Evolutionary conservation across 1,140 invertebrate genomes (phyloP), one percentile per base, ranked within the genome.

Genomic region (Cardiocondyla obscurior): DNA sequence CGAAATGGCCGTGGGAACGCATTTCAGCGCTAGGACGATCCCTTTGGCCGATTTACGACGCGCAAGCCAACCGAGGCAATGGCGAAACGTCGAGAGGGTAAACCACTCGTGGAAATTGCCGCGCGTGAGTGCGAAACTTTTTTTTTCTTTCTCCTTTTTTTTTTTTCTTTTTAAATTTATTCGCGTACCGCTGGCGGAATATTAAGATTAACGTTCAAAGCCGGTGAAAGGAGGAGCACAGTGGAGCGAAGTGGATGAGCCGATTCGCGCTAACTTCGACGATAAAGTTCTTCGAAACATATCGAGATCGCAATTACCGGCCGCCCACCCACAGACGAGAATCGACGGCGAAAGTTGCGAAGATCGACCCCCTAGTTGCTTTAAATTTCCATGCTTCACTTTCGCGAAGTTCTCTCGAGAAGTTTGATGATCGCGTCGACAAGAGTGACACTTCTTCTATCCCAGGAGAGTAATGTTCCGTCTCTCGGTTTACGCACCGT

Each of bases 181-280:
- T 76, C 39, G 30, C 49, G 6, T 12, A 16, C 42, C 49, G 19
- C 19, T 53, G 39, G 14, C 10, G 49, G 22, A 64, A 67, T 84
- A 88, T 88, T 76, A 57, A 81, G 74, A 84, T 84, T 86, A 88
- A 87, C 62, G 76, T 51, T 67, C 22, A 60, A 79, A 81, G 64
- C 49, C 16, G 14, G 28, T 8, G 19, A 39, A 42, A n/a, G 44
- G 22, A 44, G 22, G 14, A n/a, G 19, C 16, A 60, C 16, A 16
- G 30, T 28, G 36, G 19, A 60, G 28, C 10, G 42, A 51, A 3
- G 14, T 36, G 57, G 22, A 16, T 64, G 60, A 77, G 46, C 19
- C 10, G 74, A 69, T 77, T 22, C 58, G 42, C 46, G 60, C 16
- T 25, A 67, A 76, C 58, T 67, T 83, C 33, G 30, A 57, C 49